A percentile compares a stretch with the other conserved stretches of the same genome.
Evolutionary conservation across 2,888 invertebrate species (phyloP).

Genomic region (Automeris io): DNA sequence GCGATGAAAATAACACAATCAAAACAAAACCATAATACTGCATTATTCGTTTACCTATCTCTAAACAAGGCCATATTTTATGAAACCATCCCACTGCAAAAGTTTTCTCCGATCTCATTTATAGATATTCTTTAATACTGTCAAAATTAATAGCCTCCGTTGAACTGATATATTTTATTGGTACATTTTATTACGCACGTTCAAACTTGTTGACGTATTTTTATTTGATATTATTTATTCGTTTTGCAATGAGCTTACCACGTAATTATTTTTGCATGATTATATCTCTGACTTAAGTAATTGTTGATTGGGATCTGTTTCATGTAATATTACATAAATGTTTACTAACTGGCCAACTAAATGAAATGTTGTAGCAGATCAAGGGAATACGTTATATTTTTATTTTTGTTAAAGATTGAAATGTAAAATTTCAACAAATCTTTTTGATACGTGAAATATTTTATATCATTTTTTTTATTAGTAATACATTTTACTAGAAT

Average conservation of each 20-base stretch:
- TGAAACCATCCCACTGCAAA: not conserved
- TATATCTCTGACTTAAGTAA: constrained; percentile 23
- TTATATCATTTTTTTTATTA: too few species aligned
- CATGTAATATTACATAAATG: constrained; percentile 15
- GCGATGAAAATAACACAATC: not conserved
- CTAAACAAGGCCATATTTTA: constrained; percentile 3
- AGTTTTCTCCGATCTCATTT: constrained; percentile 10
- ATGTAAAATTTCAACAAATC: too few species aligned
- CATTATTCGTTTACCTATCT: not conserved
- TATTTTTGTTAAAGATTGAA: too few species aligned
- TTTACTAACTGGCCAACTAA: constrained; percentile 16
- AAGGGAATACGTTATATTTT: too few species aligned
- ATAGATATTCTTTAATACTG: constrained; percentile 16
- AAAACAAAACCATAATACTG: not conserved
- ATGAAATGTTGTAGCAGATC: too few species aligned
- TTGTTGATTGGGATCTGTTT: constrained; percentile 22
- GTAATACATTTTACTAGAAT: too few species aligned
- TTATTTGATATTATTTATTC: constrained; percentile 19
- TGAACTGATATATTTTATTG: constrained; percentile 24
- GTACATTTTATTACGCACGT: constrained; percentile 21
- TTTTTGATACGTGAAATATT: too few species aligned
- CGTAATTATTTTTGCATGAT: constrained; percentile 21
- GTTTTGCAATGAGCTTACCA: constrained; percentile 17
- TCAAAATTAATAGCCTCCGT: constrained; percentile 20
- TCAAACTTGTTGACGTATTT: constrained; percentile 30